A percentile compares a stretch with the other conserved stretches of the same genome.
Conservation (phyloP, 2,797 vertebrate species). For the Brotogeris chrysoptera region DNA sequence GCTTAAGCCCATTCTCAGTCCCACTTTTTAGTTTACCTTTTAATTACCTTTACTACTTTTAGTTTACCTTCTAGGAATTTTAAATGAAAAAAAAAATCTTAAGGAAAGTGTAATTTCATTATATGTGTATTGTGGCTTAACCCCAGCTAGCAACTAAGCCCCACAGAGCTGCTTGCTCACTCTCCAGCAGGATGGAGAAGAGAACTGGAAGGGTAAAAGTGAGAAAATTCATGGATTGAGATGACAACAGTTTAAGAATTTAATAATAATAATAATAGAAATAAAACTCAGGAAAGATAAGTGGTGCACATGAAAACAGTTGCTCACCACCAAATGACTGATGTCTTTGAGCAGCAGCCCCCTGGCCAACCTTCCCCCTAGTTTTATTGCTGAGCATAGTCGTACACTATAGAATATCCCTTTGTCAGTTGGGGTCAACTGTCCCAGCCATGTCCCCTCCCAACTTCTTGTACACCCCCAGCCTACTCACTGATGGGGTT, state of each 20-base stretch:
- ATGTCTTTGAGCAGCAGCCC: not conserved
- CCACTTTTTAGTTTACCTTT: not conserved
- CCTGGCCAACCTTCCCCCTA: not conserved
- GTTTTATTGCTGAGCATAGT: not conserved
- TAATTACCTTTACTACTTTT: not conserved
- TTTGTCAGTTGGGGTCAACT: not conserved
- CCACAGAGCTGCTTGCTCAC: not conserved
- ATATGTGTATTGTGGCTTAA: not conserved
- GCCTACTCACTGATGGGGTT: rapidly evolving
- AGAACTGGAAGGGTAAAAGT: not conserved
- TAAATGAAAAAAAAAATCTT: not conserved
- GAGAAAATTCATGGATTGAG: not conserved
- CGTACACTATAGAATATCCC: rapidly evolving
- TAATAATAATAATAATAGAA: not conserved
- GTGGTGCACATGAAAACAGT: not conserved
- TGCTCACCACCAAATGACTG: rapidly evolving
- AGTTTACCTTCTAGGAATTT: not conserved
- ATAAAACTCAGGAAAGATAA: not conserved
- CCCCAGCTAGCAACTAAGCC: not conserved
- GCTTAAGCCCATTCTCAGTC: not conserved
- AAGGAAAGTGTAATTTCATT: not conserved
- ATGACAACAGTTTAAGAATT: not conserved
- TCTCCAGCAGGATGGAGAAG: not conserved
- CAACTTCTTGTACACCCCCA: not conserved
- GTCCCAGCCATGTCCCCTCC: not conserved